Conservation (phyloP, 1,140 invertebrate genomes). For the Ctenoplectra terminalis region DNA sequence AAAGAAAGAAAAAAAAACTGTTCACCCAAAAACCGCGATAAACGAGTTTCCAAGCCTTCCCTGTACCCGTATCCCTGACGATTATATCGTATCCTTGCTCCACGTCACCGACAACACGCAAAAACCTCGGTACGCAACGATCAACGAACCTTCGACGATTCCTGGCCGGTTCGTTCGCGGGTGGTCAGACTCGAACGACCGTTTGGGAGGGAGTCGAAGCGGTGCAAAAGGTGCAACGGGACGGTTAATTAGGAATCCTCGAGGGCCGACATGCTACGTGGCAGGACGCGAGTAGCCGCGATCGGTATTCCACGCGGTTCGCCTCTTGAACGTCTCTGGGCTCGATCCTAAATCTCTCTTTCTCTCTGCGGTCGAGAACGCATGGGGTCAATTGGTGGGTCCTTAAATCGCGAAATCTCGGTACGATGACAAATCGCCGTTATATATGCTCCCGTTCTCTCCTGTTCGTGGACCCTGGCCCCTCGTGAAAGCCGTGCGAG, state of each 20-base stretch:
- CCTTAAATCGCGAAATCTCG: slow-evolving; percentile 49
- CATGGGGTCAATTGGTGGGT: slow-evolving; percentile 51
- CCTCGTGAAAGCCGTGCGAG: background rate
- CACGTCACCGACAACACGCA: background rate
- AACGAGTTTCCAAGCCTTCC: background rate
- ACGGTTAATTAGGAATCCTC: slow-evolving; percentile 46
- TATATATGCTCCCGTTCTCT: slow-evolving; percentile 49
- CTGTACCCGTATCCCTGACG: background rate
- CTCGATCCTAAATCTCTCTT: slow-evolving; percentile 37
- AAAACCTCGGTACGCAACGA: slow-evolving; percentile 14
- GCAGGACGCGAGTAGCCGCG: slow-evolving; percentile 12
- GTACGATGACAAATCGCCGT: slow-evolving; percentile 48
- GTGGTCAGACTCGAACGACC: slow-evolving; percentile 3
- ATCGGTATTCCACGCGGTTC: slow-evolving; percentile 41
- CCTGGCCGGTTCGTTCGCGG: slow-evolving; percentile 20
- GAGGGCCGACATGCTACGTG: background rate
- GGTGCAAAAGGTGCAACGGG: slow-evolving; percentile 30
- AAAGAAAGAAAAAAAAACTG: no score
- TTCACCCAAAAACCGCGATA: no score
- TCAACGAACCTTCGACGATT: slow-evolving; percentile 1
- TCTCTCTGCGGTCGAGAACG: background rate
- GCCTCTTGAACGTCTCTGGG: slow-evolving; percentile 24
- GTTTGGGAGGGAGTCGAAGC: background rate
- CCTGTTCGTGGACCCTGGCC: background rate
- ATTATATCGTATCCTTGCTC: no score